Conservation (phyloP, 2,113 vertebrate species). For the Varanus salvator region DNA sequence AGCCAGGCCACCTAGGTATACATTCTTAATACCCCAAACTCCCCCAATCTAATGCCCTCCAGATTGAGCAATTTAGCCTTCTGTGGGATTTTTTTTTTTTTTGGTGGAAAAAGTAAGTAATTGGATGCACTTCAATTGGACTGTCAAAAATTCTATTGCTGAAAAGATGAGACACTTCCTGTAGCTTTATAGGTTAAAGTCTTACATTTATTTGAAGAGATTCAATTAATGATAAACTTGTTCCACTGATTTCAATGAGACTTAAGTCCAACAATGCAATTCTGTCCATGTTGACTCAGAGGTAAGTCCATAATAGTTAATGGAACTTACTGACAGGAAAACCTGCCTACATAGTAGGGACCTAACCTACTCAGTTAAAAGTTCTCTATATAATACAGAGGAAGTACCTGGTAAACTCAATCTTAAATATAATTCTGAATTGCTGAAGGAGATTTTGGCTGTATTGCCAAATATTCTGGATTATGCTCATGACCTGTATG, state of each 20-base stretch:
- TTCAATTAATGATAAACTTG: too few species aligned
- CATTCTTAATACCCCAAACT: background rate
- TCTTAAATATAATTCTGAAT: too few species aligned
- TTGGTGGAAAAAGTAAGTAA: too few species aligned
- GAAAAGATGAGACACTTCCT: too few species aligned
- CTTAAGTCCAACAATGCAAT: background rate
- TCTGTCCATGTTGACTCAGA: background rate
- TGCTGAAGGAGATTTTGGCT: too few species aligned
- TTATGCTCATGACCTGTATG: background rate
- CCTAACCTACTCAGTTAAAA: background rate
- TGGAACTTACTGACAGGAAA: background rate
- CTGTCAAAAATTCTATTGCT: too few species aligned
- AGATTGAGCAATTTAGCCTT: background rate
- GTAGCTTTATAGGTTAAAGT: too few species aligned
- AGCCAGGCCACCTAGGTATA: accelerated
- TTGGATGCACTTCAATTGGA: too few species aligned
- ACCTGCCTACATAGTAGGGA: background rate
- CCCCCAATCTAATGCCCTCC: background rate
- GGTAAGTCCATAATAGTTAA: background rate
- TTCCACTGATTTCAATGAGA: background rate
- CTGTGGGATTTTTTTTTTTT: too few species aligned
- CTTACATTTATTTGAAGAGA: too few species aligned
- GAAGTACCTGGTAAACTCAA: background rate
- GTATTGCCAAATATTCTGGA: background rate
- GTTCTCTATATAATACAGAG: background rate